These are phyloP conservation scores for Catotricha subobsoleta DNA, from an alignment of 2,888 invertebrate species.

Conservation along the genomic window DNA sequence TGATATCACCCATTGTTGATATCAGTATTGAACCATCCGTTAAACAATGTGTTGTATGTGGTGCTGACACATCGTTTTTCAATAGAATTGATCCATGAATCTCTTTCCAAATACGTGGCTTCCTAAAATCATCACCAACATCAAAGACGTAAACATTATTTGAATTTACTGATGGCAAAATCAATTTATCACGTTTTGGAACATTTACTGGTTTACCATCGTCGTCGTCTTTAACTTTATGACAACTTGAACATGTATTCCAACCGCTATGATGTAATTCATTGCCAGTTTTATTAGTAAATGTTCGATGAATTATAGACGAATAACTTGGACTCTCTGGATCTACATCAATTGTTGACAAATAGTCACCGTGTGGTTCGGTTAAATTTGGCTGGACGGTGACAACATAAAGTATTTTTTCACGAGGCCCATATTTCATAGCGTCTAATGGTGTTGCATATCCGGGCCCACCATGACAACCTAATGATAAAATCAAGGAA, in stretches of 20 bases:
- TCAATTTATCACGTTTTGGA: constrained; percentile 53
- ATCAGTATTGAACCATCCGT: constrained; percentile 89
- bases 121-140: constrained; percentile 49
- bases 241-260: constrained; percentile 93
- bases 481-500: no score
- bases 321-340: no score
- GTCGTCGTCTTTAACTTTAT: constrained; percentile 22
- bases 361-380: constrained; percentile 58
- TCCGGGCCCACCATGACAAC: constrained; percentile 42
- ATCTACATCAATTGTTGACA: constrained; percentile 84
- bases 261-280: constrained; percentile 94
- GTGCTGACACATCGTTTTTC: constrained; percentile 58
- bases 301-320: constrained; percentile 70
- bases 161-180: constrained; percentile 67
- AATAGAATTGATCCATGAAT: constrained; percentile 67
- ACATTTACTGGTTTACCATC: no score
- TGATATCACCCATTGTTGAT: constrained; percentile 75
- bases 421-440: constrained; percentile 61
- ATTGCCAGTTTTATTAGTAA: constrained; percentile 58
- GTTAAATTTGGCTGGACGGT: constrained; percentile 58
- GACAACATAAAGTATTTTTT: constrained; percentile 76
- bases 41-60: constrained; percentile 88
- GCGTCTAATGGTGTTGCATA: constrained; percentile 68
- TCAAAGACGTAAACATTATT: constrained; percentile 74
- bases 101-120: constrained; percentile 34